These are phyloP conservation scores for Pangasius djambal DNA, from an alignment of 2,797 vertebrate species.

Conservation along the genomic window DNA sequence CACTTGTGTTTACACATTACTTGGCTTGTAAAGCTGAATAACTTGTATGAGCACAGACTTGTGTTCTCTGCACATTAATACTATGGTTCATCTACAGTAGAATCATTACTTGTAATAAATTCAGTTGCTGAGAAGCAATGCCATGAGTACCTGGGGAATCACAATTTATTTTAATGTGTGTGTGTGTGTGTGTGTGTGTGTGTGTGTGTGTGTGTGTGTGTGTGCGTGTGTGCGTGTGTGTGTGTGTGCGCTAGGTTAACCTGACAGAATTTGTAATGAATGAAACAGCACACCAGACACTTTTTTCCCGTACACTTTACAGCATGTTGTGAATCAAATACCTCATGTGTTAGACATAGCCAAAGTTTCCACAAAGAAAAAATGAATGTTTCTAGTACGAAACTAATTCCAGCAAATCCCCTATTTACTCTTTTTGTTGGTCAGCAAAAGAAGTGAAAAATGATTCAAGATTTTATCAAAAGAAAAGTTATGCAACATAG, in stretches of 20 bases:
- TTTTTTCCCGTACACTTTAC: not conserved
- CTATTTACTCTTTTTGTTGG: not conserved
- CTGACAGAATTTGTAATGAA: constrained; percentile 2
- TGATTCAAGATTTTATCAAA: constrained; percentile 6
- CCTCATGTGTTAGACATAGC: not conserved
- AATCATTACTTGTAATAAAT: not conserved
- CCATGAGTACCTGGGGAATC: not conserved
- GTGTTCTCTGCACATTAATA: not conserved
- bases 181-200: constrained; percentile 8
- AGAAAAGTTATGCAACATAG: constrained; percentile 5
- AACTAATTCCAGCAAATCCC: constrained; percentile 1
- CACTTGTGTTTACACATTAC: not conserved
- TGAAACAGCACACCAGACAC: constrained; percentile 7
- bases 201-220: constrained; percentile 7
- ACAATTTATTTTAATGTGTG: not conserved
- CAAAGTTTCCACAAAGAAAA: not conserved
- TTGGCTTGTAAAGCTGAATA: not conserved
- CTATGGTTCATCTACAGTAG: not conserved
- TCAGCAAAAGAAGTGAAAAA: not conserved
- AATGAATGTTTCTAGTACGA: not conserved
- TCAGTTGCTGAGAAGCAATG: not conserved
- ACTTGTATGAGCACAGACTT: not conserved
- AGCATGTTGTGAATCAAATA: constrained; percentile 27
- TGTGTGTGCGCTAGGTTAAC: not conserved
- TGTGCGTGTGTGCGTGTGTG: constrained; percentile 8